Evolutionary conservation across 1,140 invertebrate species (phyloP), one percentile per base, ranked within the genome.

Genomic region (Drosophila teissieri): DNA sequence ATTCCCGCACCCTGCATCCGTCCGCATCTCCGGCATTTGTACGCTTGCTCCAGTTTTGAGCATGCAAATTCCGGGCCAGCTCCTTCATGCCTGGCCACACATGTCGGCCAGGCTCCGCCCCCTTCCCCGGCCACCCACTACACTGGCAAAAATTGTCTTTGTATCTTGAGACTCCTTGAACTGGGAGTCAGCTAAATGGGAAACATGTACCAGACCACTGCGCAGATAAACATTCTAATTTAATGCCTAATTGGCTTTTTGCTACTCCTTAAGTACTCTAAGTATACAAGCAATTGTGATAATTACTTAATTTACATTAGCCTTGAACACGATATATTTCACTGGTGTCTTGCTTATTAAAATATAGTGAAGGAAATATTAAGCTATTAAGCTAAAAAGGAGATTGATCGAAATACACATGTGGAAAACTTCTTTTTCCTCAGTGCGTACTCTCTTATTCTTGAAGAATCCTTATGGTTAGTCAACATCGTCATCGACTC

Each of bases 1-100:
- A 3, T 34, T 37, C 48, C 27, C 48, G 27, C n/a, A 34, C n/a
- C 8, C 60, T 17, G 54, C 14, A 60, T 63, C 54, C 60, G 15
- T 60, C 60, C 60, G 54, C 36, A 62, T 55, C 67, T 70, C 42
- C 67, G 65, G 68, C 65, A 68, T 68, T 74, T 49, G 72, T 70
- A 58, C 67, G 56, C 58, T 65, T 77, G 73, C 62, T 77, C 74
- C 73, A 77, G 55, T 77, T 77, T 77, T 24, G 73, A 60, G 82
- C 79, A 86, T 86, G 84, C 82, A 86, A 86, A 86, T 86, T 88
- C 82, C 82, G 68, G 68, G 68, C 73, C 79, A 83, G 81, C 80
- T 78, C 74, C 81, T 85, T 84, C 76, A 86, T 86, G 82, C 84
- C 84, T 83, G 82, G 82, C 83, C 83, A 88, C 83, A 89, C 84